Percentiles rank a stretch among this genome's conserved stretches.
Conservation (phyloP, 2,113 vertebrate species). For the Manacus vitellinus region DNA sequence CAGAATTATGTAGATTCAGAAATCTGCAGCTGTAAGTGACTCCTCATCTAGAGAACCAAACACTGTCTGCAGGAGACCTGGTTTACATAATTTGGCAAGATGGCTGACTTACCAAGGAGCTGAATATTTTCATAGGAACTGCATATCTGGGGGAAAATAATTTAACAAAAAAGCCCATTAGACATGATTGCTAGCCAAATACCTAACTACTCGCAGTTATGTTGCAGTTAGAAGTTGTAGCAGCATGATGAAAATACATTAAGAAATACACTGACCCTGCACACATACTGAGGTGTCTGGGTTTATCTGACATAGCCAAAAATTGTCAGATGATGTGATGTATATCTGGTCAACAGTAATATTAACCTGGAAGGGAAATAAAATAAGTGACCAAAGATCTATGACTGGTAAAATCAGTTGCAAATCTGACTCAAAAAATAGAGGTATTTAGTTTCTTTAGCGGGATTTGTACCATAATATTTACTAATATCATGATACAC, state of each 20-base stretch:
- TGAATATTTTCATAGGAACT: conserved; percentile 2
- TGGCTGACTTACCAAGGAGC: neutral
- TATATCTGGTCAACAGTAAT: neutral
- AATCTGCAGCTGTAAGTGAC: neutral
- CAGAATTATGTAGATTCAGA: neutral
- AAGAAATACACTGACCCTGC: neutral
- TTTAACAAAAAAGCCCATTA: neutral
- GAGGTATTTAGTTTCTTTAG: neutral
- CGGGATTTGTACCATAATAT: neutral
- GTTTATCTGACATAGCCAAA: neutral
- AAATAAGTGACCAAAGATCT: neutral
- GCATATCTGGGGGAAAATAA: neutral
- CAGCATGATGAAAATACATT: neutral
- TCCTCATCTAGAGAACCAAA: neutral
- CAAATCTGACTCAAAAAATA: neutral
- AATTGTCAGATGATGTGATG: neutral
- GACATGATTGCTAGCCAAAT: neutral
- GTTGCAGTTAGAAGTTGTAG: neutral
- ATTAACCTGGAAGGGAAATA: neutral
- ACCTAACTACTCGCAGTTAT: neutral
- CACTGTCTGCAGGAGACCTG: neutral
- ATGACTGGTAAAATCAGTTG: neutral
- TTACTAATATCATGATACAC: neutral
- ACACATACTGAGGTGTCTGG: neutral
- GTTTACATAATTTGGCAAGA: conserved; percentile 38